These are phyloP conservation scores for Ctenosaura bakeri DNA, from an alignment of 2,797 vertebrate genomes.

Conservation along the genomic window DNA sequence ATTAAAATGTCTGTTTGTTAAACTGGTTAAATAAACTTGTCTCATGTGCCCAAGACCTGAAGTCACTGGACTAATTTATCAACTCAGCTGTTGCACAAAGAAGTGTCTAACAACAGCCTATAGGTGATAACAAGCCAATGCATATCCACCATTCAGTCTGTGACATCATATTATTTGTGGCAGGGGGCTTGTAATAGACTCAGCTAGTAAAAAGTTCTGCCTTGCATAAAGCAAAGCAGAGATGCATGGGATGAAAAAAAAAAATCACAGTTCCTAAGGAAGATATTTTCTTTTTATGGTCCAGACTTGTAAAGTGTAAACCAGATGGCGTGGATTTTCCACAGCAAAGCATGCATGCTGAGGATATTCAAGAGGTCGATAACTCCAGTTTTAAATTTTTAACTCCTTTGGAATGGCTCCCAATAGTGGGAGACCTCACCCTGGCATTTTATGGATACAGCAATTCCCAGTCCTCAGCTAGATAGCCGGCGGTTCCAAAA, in stretches of 20 bases:
- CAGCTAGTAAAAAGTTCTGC: neutral
- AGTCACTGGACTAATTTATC: conserved; percentile 39
- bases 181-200: conserved; percentile 20
- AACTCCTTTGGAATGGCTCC: too few species aligned
- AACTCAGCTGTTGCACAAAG: conserved; percentile 35
- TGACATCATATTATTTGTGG: conserved; percentile 41
- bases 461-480: too few species aligned
- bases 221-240: neutral
- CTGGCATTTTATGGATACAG: too few species aligned
- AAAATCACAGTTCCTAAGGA: conserved; percentile 4
- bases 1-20: neutral
- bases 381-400: neutral
- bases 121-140: conserved; percentile 47
- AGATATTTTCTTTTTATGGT: neutral
- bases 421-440: too few species aligned
- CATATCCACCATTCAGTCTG: conserved; percentile 34
- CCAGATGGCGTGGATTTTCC: neutral
- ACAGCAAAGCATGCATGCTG: neutral
- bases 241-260: neutral
- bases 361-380: neutral
- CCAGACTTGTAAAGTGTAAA: neutral
- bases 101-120: neutral
- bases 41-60: neutral
- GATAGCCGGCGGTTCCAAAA: too few species aligned
- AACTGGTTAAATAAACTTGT: conserved; percentile 41